Percentiles rank a stretch among this genome's conserved stretches.
These are phyloP conservation scores for Drosophila pruinosa DNA, from an alignment of 1,140 invertebrate species.

Conservation along the genomic window DNA sequence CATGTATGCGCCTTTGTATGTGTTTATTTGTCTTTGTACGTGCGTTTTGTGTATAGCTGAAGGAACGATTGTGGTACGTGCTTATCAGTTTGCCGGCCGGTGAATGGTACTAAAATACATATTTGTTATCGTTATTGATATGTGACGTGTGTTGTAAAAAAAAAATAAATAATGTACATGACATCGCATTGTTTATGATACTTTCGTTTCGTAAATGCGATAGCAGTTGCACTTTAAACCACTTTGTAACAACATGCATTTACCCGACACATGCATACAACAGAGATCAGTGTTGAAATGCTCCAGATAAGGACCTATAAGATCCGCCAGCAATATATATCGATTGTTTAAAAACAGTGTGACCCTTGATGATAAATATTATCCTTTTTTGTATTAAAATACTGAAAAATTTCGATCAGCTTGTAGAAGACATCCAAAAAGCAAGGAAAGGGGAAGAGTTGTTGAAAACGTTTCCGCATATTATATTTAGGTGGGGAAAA, in stretches of 20 bases:
- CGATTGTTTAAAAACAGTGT: conserved; percentile 5
- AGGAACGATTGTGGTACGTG: conserved; percentile 20
- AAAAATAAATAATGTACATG: conserved; percentile 41
- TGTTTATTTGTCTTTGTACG: conserved; percentile 1
- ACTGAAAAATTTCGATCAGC: too few relatives aligned
- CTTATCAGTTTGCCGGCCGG: conserved; percentile 73
- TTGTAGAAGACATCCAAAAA: too few relatives aligned
- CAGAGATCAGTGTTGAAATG: conserved; percentile 10
- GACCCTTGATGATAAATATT: too few relatives aligned
- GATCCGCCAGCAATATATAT: conserved; percentile 14
- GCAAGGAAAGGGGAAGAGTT: too few relatives aligned
- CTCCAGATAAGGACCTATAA: conserved; percentile 22
- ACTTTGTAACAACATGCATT: background rate
- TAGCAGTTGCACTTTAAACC: conserved; percentile 21
- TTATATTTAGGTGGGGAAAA: too few relatives aligned
- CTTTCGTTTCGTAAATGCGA: conserved; percentile 9
- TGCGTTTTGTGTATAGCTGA: too few relatives aligned
- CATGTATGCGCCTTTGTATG: background rate
- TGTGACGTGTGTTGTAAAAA: conserved; percentile 52
- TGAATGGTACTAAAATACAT: conserved; percentile 40
- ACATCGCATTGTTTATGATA: conserved; percentile 36
- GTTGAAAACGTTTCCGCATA: too few relatives aligned
- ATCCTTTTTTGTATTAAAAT: too few relatives aligned
- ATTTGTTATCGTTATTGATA: conserved; percentile 38
- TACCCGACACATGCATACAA: background rate